Percentiles rank a stretch among this genome's conserved stretches.
Conservation (phyloP, 2,797 vertebrate genomes). For the Urocyon cinereoargenteus region DNA sequence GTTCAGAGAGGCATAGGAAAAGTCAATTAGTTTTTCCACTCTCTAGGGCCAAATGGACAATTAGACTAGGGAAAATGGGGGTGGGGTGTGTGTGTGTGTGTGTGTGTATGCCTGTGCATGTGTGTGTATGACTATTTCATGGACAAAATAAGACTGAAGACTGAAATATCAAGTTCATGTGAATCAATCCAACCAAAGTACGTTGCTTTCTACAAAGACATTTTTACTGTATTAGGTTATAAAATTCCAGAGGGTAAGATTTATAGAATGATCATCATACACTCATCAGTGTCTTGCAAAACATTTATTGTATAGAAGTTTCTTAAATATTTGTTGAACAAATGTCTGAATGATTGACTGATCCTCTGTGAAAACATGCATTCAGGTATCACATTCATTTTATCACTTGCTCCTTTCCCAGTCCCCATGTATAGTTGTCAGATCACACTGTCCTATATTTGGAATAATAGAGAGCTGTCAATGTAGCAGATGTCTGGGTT, state of each 20-base stretch:
- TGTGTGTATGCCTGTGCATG: background rate
- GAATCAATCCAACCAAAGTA: slow-evolving; percentile 77
- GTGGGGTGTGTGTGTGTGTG: background rate
- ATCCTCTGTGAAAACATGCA: background rate
- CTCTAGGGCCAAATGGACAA: slow-evolving; percentile 82
- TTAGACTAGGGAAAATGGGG: slow-evolving; percentile 74
- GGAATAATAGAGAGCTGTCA: slow-evolving; percentile 54
- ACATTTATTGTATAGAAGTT: background rate
- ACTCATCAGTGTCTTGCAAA: background rate
- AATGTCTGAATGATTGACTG: background rate
- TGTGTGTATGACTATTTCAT: slow-evolving; percentile 77
- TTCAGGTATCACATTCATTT: background rate
- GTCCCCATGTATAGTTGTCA: background rate
- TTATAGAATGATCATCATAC: background rate
- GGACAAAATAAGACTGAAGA: slow-evolving; percentile 81
- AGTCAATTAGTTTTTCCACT: slow-evolving; percentile 89
- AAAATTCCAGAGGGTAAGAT: background rate
- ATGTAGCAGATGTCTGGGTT: slow-evolving; percentile 62
- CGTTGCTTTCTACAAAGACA: slow-evolving; percentile 73
- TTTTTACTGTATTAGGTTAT: background rate
- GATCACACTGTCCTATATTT: slow-evolving; percentile 39
- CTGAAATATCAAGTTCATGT: slow-evolving; percentile 82
- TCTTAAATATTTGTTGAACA: background rate
- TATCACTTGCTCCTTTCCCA: background rate
- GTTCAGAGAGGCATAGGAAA: slow-evolving; percentile 83